These are phyloP conservation scores for Nothobranchius kuhntae DNA, from an alignment of 2,113 vertebrate species.

Conservation along the genomic window DNA sequence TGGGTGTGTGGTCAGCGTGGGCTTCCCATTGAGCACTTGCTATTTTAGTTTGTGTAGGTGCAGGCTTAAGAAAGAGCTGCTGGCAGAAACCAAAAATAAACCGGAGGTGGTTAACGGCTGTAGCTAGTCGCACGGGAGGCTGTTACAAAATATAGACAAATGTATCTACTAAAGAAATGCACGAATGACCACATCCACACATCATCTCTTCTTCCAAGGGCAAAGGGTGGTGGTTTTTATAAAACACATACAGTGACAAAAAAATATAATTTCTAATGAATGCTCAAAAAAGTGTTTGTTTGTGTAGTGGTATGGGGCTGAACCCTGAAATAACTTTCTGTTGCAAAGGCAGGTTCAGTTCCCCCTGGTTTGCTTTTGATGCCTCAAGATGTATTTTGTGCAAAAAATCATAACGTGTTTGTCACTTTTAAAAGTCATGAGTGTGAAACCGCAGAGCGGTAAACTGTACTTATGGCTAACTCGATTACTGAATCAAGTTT, in stretches of 20 bases:
- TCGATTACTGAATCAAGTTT: no score
- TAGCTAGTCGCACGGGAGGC: not conserved
- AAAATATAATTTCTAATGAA: not conserved
- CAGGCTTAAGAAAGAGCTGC: constrained; percentile 1
- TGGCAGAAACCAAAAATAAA: constrained; percentile 3
- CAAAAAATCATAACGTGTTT: no score
- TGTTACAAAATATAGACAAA: not conserved
- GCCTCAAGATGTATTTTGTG: no score
- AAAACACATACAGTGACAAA: not conserved
- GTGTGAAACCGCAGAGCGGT: no score
- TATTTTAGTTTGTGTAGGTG: constrained; percentile 12
- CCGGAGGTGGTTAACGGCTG: not conserved
- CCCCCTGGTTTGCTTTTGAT: no score
- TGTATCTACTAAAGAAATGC: not conserved
- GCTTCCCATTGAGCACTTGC: not conserved
- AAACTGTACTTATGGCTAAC: no score
- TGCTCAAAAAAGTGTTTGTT: no score
- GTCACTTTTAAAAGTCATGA: no score
- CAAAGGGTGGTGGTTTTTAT: not conserved
- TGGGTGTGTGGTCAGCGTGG: not conserved
- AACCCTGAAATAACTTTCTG: no score
- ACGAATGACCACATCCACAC: not conserved
- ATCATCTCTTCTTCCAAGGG: not conserved
- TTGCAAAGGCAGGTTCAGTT: no score
- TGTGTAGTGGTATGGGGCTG: no score